phyloP scores from a whole-genome alignment of 2,888 invertebrate species.

The Leptinotarsa tumamoca region DNA sequence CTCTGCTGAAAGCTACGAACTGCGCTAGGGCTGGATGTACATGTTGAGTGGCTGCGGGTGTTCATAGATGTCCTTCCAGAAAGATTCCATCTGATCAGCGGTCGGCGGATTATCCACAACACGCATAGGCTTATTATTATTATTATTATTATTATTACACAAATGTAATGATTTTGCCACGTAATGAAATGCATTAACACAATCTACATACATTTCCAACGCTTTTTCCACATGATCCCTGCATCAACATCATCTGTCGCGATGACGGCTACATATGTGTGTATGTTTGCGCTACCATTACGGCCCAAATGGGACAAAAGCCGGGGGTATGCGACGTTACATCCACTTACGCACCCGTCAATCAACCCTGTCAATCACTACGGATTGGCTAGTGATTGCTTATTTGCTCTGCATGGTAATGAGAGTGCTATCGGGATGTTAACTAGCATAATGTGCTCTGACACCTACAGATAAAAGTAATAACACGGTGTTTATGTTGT shows the following conservation, averaged over 20 bases:
- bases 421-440: conserved; percentile 47
- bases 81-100: too few relatives aligned
- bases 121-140: too few relatives aligned
- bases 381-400: conserved; percentile 53
- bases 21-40: too few relatives aligned
- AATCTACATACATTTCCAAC: background rate
- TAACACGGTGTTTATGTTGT: conserved; percentile 26
- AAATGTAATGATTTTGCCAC: too few relatives aligned
- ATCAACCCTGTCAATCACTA: conserved; percentile 61
- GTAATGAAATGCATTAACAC: background rate
- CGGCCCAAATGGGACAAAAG: conserved; percentile 55
- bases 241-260: conserved; percentile 47
- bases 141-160: too few relatives aligned
- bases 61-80: too few relatives aligned
- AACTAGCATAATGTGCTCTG: conserved; percentile 51
- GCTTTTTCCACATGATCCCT: conserved; percentile 1
- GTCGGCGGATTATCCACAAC: too few relatives aligned
- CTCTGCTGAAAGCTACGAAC: too few relatives aligned
- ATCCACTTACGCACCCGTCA: conserved; percentile 55
- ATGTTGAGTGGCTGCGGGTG: too few relatives aligned
- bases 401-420: conserved; percentile 61
- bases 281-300: conserved; percentile 63
- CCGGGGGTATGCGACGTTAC: conserved; percentile 54
- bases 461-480: conserved; percentile 39
- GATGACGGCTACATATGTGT: conserved; percentile 54